Conservation (phyloP, 2,888 invertebrate species). For the Abrostola triplasia region DNA sequence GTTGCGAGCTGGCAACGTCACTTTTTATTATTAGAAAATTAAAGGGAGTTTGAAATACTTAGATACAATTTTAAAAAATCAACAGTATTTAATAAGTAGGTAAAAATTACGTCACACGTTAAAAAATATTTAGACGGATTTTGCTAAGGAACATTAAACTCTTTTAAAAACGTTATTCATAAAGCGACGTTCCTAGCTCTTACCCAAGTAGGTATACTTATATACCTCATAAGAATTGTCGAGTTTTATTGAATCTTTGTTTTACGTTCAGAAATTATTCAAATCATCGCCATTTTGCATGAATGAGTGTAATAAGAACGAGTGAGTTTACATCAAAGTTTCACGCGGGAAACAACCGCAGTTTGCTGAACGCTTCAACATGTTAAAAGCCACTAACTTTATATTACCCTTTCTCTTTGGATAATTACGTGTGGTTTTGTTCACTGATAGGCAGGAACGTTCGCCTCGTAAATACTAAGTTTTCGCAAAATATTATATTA, state of each 20-base stretch:
- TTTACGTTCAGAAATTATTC: constrained; percentile 62
- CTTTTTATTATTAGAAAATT: too few species aligned
- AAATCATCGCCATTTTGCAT: constrained; percentile 63
- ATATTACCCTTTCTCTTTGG: constrained; percentile 75
- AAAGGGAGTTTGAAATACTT: too few species aligned
- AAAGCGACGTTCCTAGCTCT: too few species aligned
- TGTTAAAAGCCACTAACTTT: constrained; percentile 82
- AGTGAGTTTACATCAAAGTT: constrained; percentile 76
- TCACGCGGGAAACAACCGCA: constrained; percentile 72
- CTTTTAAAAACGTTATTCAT: too few species aligned
- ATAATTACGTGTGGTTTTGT: constrained; percentile 73
- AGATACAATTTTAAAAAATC: too few species aligned
- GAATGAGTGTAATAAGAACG: constrained; percentile 66
- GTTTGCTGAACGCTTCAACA: constrained; percentile 80
- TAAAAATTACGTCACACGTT: too few species aligned
- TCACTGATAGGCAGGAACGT: constrained; percentile 43
- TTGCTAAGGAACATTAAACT: too few species aligned
- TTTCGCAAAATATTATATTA: too few species aligned
- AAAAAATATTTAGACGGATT: too few species aligned
- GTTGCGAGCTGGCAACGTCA: too few species aligned
- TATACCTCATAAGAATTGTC: not conserved
- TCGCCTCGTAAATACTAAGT: constrained; percentile 20
- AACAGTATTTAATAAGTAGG: too few species aligned
- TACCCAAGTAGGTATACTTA: not conserved
- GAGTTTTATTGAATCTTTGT: constrained; percentile 13